Conservation (phyloP, 2,113 vertebrate genomes). For the human region DNA sequence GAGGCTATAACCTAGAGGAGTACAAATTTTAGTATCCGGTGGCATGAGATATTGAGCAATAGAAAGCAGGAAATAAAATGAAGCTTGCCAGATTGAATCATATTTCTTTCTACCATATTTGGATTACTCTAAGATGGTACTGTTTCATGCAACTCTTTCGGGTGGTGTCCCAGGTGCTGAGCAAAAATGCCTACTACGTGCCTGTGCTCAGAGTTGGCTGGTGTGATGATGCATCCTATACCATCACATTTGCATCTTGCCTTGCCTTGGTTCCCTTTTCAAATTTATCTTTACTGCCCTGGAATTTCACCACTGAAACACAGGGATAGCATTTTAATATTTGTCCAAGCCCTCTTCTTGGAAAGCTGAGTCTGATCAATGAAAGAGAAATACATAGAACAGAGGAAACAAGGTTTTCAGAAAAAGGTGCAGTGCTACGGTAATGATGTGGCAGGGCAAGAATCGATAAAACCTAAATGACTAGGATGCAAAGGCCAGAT, state of each 20-base stretch:
- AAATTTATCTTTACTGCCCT: not conserved
- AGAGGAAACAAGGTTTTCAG: not conserved
- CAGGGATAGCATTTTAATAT: not conserved
- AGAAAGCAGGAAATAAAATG: not conserved
- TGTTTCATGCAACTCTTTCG: not conserved
- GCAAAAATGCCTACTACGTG: not conserved
- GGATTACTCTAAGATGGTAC: not conserved
- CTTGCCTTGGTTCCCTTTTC: not conserved
- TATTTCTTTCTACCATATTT: not conserved
- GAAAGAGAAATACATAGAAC: not conserved
- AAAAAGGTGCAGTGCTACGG: not conserved
- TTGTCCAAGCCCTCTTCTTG: not conserved
- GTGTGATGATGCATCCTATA: not conserved
- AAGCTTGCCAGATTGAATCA: not conserved
- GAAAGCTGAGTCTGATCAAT: not conserved
- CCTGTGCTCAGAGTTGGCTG: not conserved
- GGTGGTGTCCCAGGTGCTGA: not conserved
- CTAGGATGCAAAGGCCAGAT: rapidly evolving
- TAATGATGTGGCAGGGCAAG: rapidly evolving
- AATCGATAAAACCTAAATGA: not conserved
- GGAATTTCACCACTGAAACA: not conserved
- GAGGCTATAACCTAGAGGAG: not conserved
- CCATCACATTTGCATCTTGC: too few relatives aligned
- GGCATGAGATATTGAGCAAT: not conserved
- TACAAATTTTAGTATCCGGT: not conserved